Percentiles rank a stretch among this genome's conserved stretches.
Evolutionary conservation across 1,140 invertebrate species (phyloP).

Genomic region (Globodera ellingtonae): DNA sequence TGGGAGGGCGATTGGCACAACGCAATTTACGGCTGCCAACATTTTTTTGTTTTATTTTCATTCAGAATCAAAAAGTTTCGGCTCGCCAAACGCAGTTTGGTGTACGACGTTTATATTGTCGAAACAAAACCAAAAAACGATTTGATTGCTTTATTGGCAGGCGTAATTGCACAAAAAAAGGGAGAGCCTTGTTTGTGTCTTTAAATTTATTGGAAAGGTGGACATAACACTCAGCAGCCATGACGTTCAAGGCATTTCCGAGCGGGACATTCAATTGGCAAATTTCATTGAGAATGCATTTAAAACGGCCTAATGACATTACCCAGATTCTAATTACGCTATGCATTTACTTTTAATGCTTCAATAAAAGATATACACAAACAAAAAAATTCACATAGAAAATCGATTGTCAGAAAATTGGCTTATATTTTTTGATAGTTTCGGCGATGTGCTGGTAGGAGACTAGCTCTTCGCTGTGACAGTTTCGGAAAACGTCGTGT

Average conservation of each 20-base stretch:
- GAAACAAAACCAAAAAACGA: no score
- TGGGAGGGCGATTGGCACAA: conserved; percentile 59
- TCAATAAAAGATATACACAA: background rate
- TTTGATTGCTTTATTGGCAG: background rate
- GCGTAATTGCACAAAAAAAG: background rate
- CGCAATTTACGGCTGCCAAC: no score
- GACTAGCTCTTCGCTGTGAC: conserved; percentile 81
- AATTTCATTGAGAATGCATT: conserved; percentile 44
- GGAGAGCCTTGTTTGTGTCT: conserved; percentile 5
- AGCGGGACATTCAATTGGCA: conserved; percentile 47
- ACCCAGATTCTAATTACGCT: background rate
- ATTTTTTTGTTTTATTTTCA: no score
- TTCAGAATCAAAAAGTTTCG: no score
- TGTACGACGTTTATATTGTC: no score
- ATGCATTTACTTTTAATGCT: conserved; percentile 1
- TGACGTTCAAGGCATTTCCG: conserved; percentile 51
- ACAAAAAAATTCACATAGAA: background rate
- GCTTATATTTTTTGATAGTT: conserved; percentile 97
- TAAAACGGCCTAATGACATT: background rate
- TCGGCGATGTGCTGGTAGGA: conserved; percentile 99
- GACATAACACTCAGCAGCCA: conserved; percentile 50
- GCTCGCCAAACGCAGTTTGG: no score
- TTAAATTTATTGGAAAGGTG: conserved; percentile 31
- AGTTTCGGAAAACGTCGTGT: conserved; percentile 72
- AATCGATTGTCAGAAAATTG: conserved; percentile 64